These are phyloP conservation scores for Phataginus tricuspis DNA, from an alignment of 2,797 vertebrate genomes.

Conservation along the genomic window DNA sequence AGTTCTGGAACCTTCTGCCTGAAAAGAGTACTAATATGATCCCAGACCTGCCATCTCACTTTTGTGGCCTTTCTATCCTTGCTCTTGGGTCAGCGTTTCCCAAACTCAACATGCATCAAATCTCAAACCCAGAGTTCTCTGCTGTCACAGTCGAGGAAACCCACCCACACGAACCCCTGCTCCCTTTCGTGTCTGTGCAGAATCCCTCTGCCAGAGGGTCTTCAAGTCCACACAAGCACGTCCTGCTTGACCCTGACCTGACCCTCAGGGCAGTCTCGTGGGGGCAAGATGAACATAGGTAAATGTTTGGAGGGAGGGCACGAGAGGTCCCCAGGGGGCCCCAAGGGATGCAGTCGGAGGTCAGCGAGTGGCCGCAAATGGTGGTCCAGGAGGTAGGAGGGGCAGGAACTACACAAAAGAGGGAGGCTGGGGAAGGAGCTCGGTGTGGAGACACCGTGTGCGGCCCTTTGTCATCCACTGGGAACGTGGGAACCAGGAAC, in stretches of 20 bases:
- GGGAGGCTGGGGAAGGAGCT: neutral
- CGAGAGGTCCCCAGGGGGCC: neutral
- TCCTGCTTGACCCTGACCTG: neutral
- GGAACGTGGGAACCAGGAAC: accelerated
- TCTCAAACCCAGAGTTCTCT: neutral
- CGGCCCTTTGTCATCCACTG: neutral
- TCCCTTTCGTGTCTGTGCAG: neutral
- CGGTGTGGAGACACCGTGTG: too few species aligned
- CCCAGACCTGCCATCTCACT: neutral
- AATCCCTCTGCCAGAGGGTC: neutral
- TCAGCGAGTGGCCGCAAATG: accelerated
- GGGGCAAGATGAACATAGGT: accelerated
- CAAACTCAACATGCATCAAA: neutral
- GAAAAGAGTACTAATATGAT: neutral
- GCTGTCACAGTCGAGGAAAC: neutral
- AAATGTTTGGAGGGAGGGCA: neutral
- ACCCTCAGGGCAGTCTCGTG: neutral
- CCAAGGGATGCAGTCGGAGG: neutral
- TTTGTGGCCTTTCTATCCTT: neutral
- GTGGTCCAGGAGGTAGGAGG: neutral
- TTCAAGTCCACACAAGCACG: too few species aligned
- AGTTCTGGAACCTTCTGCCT: neutral
- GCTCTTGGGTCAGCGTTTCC: neutral
- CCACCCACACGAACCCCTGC: too few species aligned
- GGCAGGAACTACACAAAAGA: accelerated